A percentile compares a stretch with the other conserved stretches of the same genome.
Evolutionary conservation across 2,888 invertebrate species (phyloP).

Genomic region (Muscina levida): DNA sequence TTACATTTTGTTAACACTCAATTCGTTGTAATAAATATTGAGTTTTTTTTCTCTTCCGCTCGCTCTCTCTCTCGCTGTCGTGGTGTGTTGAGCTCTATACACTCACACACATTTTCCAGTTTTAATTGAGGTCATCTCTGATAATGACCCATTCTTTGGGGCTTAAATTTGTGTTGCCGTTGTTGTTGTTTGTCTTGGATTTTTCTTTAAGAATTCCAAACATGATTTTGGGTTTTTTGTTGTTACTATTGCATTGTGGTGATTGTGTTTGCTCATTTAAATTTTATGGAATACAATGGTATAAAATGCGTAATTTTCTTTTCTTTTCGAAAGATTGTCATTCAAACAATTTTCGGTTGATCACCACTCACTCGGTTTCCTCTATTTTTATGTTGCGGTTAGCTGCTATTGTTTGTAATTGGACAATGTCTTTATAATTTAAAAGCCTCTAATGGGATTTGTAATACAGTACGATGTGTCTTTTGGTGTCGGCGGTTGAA

Average conservation of each 20-base stretch:
- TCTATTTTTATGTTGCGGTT: too few species aligned
- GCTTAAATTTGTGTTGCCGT: background rate
- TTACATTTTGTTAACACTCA: constrained; percentile 32
- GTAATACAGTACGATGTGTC: too few species aligned
- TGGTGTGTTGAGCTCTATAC: too few species aligned
- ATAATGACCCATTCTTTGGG: constrained; percentile 45
- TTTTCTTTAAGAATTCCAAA: constrained; percentile 35
- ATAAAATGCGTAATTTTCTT: constrained; percentile 20
- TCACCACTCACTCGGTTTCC: too few species aligned
- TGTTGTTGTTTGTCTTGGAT: background rate
- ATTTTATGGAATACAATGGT: constrained; percentile 8
- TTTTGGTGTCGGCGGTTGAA: too few species aligned
- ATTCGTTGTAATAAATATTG: constrained; percentile 44
- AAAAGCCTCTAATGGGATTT: too few species aligned
- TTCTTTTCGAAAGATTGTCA: background rate
- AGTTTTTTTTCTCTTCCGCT: constrained; percentile 30
- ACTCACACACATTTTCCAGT: constrained; percentile 27
- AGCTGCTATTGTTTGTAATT: too few species aligned
- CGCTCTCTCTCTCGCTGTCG: background rate
- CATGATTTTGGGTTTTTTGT: constrained; percentile 33
- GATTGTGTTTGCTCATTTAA: constrained; percentile 15
- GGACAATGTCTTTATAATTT: too few species aligned
- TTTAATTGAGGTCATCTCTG: constrained; percentile 56
- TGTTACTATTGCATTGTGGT: too few species aligned
- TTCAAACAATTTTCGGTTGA: too few species aligned